Evolutionary conservation across 2,113 vertebrate genomes (phyloP).

Genomic region (Campylomormyrus numenius): DNA sequence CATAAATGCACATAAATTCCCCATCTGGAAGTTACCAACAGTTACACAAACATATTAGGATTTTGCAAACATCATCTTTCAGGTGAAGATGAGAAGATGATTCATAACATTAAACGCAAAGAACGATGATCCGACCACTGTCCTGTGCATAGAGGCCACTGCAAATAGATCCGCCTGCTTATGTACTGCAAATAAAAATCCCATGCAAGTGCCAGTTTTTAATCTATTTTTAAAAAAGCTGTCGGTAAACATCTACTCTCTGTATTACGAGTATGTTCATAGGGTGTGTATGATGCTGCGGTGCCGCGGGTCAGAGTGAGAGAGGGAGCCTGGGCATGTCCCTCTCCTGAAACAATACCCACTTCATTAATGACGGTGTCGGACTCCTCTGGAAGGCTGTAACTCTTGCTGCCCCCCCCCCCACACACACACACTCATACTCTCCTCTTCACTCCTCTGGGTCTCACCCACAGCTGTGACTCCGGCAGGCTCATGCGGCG

Average conservation of each 20-base stretch:
- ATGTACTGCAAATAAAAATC: background rate
- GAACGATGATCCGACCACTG: background rate
- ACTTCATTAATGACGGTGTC: background rate
- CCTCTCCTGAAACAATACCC: background rate
- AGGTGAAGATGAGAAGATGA: background rate
- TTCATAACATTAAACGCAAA: background rate
- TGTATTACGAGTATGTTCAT: background rate
- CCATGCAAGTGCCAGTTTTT: background rate
- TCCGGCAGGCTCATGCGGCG: background rate
- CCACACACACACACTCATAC: background rate
- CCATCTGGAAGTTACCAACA: background rate
- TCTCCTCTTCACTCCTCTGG: background rate
- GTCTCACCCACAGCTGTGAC: conserved; percentile 12
- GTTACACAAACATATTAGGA: background rate
- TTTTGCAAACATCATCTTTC: background rate
- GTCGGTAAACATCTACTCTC: background rate
- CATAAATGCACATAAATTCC: background rate
- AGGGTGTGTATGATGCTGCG: background rate
- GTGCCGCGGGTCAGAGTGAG: background rate
- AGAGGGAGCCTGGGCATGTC: too few relatives aligned
- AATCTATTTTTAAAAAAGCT: background rate
- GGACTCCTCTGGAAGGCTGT: background rate
- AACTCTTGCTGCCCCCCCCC: background rate
- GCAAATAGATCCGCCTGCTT: background rate
- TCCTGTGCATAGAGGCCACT: background rate